phyloP scores from a whole-genome alignment of 2,888 invertebrate genomes.

The Dryadula phaetusa region DNA sequence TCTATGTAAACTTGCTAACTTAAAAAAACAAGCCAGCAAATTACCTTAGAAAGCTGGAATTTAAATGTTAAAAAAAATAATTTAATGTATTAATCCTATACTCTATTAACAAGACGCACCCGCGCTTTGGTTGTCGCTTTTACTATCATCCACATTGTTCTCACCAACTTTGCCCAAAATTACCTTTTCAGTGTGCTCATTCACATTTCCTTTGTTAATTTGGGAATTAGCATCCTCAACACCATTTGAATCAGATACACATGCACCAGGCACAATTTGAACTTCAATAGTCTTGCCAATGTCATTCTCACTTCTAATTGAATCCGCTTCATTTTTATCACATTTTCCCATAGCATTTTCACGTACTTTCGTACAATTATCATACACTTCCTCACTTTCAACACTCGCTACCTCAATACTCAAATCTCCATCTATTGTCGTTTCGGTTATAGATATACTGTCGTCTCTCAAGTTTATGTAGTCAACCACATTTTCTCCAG shows the following conservation, averaged over 20 bases:
- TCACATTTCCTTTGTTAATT: background rate
- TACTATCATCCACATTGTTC: background rate
- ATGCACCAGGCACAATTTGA: background rate
- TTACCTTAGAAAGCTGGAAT: background rate
- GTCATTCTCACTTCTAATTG: background rate
- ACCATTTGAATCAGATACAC: background rate
- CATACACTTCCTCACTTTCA: background rate
- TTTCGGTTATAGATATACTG: conserved; percentile 43
- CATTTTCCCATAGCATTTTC: background rate
- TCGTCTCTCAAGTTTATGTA: conserved; percentile 40
- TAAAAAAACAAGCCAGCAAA: conserved; percentile 1
- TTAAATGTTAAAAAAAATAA: background rate
- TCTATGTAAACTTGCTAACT: background rate
- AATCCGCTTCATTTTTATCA: background rate
- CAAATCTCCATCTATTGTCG: conserved; percentile 19
- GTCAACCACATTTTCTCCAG: conserved; percentile 45
- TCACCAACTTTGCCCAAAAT: background rate
- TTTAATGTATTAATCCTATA: background rate
- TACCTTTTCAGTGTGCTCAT: background rate
- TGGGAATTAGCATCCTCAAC: background rate
- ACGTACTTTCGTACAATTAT: conserved; percentile 14
- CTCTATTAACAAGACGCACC: background rate
- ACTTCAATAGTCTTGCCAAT: background rate
- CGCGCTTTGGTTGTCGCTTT: background rate
- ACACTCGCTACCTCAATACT: conserved; percentile 5